Base-by-base conservation (phyloP, 2,888 invertebrate species). In the Sepiola atlantica region DNA sequence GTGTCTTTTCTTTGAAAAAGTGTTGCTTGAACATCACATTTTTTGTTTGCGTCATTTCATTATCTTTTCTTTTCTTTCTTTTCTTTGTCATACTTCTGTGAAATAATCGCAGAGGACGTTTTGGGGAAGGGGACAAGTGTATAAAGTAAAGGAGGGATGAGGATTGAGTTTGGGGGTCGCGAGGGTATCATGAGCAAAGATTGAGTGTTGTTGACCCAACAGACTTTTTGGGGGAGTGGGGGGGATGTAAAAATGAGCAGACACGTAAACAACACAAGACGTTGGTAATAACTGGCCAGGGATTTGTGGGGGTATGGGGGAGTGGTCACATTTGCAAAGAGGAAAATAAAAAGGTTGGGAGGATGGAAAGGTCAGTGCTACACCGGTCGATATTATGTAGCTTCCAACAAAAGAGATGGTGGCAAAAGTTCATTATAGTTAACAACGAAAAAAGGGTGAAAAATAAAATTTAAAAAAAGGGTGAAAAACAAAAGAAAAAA, bases 1-100 rank as follows among this genome's bases (percentile, higher is more conserved):
- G n/a, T n/a, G 10, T n/a, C 61, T 61, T 61, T 77, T 77, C 28
- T 28, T 77, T 77, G 28, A 77, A 77, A 12, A n/a, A n/a, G 77
- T 77, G 77, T 77, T n/a, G n/a, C 77, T n/a, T 77, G 77, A 77
- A 77, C 77, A 77, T 77, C 77, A 77, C 77, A 77, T 77, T 77
- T 77, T 12, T 77, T 77, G 28, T 77, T 77, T 61, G 28, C n/a
- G n/a, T 61, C 10, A 1, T n/a, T 77, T n/a, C n/a, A n/a, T n/a
- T n/a, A n/a, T n/a, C n/a, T 28, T 77, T 77, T 28, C n/a, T n/a
- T n/a, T 77, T 77, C 28, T 77, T 12, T 77, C n/a, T 77, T 61
- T 61, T 61, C 21, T 14, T 57, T 61, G 24, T 28, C n/a, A n/a
- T 77, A 77, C 12, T 77, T 77, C 28, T 77, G 77, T 77, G 77